Base-by-base conservation (phyloP, 2,797 vertebrate genomes). In the Hafferia zeledoni region DNA sequence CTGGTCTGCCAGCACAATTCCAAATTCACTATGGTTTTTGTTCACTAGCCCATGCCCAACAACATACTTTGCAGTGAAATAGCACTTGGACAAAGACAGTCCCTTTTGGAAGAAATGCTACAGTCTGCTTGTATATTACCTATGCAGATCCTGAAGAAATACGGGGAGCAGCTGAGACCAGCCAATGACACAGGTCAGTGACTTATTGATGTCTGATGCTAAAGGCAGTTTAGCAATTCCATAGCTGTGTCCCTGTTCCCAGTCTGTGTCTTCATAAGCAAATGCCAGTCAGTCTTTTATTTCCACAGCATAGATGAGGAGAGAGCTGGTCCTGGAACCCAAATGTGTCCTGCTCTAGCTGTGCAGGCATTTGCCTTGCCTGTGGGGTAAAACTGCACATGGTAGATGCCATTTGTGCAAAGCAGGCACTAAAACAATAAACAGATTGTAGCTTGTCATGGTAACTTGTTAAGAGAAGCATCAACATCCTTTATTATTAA, bases 161-260 rank as follows among this genome's bases (percentile, higher is more conserved):
- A n/a, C 0, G 0, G 31, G 49, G 56, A 70, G 17, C 2, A 52
- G 22, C 0, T 46, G 53, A 59, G 57, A 30, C 2, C 49, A 12
- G 11, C 49, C 63, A 22, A 13, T 64, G 41, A 18, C 15, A 23
- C 9, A 52, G 55, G 55, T 64, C 55, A 22, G 13, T 31, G 17
- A 14, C 12, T 31, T 53, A 46, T 15, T 20, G n/a, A 20, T 22
- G 6, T 8, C 39, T 65, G 30, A 59, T 5, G 23, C 69, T 78
- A 31, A 50, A 63, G 49, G 23, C 12, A 49, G 31, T 43, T 76
- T 2, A 50, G 31, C 39, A 85, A 28, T 31, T 44, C 43, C 22
- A n/a, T 30, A 43, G 39, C 11, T 78, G 53, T 13, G 31, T 30
- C 52, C 13, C 23, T 81, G 17, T 31, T 87, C 28, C 49, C 57